These are phyloP conservation scores for Latrodectus elegans DNA, from an alignment of 2,888 invertebrate species.

Conservation along the genomic window DNA sequence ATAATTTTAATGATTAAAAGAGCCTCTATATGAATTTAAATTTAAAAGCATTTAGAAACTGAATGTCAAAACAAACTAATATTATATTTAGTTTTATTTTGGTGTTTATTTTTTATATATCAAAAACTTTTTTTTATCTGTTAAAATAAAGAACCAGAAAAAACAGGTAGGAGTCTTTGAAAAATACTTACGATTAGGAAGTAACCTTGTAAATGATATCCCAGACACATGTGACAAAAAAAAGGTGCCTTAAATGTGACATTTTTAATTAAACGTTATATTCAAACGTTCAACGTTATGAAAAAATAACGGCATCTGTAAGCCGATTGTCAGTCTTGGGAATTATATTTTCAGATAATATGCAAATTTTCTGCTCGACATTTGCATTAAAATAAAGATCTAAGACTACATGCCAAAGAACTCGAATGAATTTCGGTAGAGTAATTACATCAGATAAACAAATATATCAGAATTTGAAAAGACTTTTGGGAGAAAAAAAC, in stretches of 20 bases:
- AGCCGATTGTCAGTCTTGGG: constrained; percentile 9
- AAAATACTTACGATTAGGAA: too few species aligned
- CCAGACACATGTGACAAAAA: neutral
- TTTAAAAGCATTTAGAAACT: too few species aligned
- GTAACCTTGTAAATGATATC: neutral
- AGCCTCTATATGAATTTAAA: too few species aligned
- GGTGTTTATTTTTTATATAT: too few species aligned
- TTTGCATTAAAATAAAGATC: constrained; percentile 43
- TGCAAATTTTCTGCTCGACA: constrained; percentile 40
- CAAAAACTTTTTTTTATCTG: too few species aligned
- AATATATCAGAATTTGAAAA: neutral
- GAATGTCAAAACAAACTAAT: too few species aligned
- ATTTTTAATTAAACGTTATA: constrained; percentile 41
- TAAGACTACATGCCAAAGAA: neutral
- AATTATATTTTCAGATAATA: constrained; percentile 35
- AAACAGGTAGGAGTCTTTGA: too few species aligned
- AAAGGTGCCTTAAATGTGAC: neutral
- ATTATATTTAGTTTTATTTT: too few species aligned
- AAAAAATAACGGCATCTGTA: neutral
- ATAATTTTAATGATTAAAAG: too few species aligned
- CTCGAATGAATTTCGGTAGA: neutral
- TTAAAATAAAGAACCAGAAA: too few species aligned
- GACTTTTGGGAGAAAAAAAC: neutral
- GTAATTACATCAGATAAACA: constrained; percentile 1
- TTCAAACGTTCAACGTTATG: neutral